These are phyloP conservation scores for Plodia interpunctella DNA, from an alignment of 1,140 invertebrate genomes.

Conservation along the genomic window DNA sequence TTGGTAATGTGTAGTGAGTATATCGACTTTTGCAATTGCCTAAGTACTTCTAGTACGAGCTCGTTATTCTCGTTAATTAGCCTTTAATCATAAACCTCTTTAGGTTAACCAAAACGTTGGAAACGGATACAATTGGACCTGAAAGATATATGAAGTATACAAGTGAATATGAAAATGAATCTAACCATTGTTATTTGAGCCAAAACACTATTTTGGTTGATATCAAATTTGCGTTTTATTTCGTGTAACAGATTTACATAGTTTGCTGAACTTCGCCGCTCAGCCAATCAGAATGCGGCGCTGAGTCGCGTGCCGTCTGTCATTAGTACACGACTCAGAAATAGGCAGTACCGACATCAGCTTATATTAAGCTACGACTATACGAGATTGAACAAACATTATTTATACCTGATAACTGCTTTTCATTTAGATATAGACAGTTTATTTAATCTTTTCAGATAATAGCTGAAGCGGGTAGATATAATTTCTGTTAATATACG, in stretches of 20 bases:
- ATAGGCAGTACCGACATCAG: neutral
- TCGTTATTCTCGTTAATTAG: no score
- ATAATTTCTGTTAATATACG: no score
- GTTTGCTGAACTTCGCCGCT: slow-evolving; percentile 1
- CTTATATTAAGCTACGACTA: neutral
- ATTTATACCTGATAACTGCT: slow-evolving; percentile 1
- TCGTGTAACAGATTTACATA: slow-evolving; percentile 2
- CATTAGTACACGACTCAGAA: neutral
- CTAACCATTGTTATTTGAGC: no score
- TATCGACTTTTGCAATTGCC: no score
- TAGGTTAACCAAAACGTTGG: no score
- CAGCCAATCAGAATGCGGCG: neutral
- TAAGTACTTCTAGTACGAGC: no score
- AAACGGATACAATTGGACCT: no score
- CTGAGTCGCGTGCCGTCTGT: neutral
- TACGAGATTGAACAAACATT: slow-evolving; percentile 4
- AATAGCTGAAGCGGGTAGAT: no score
- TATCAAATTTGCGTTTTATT: neutral
- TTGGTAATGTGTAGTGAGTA: no score
- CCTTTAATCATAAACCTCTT: no score
- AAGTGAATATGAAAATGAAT: no score
- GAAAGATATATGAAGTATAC: no score
- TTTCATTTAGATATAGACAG: neutral
- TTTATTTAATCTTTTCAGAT: neutral
- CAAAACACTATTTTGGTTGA: neutral